Conservation (phyloP, 2,797 vertebrate genomes). For the Columba guinea region DNA sequence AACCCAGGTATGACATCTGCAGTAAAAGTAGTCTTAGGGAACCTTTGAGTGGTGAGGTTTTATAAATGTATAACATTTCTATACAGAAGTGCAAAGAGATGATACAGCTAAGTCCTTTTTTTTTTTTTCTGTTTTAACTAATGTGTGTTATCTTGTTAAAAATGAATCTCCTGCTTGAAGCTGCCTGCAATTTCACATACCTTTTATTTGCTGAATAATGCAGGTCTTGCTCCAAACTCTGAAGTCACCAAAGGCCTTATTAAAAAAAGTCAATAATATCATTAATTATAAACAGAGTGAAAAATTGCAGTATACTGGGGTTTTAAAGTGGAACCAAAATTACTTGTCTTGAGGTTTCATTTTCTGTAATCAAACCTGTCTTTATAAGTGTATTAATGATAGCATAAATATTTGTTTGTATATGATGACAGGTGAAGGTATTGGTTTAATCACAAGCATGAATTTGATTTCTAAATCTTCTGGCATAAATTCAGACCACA, state of each 20-base stretch:
- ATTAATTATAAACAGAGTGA: constrained; percentile 11
- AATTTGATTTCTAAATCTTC: neutral
- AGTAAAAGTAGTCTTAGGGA: neutral
- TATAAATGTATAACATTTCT: neutral
- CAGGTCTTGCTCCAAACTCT: neutral
- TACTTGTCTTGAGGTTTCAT: neutral
- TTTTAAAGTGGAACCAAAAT: neutral
- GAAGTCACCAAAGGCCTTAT: neutral
- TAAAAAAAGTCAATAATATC: neutral
- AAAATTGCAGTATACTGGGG: neutral
- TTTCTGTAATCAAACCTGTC: neutral
- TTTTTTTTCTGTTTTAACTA: neutral
- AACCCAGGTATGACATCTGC: neutral
- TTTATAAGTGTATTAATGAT: neutral
- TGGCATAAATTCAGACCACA: neutral
- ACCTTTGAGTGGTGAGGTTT: neutral
- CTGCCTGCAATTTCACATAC: neutral
- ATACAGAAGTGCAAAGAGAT: neutral
- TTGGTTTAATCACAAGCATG: neutral
- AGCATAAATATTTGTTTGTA: neutral
- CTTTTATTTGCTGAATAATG: neutral
- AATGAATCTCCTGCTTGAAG: neutral
- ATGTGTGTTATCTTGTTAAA: neutral
- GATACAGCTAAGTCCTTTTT: neutral
- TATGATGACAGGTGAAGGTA: neutral